These are phyloP conservation scores for Atherinosoma microstoma DNA, from an alignment of 2,797 vertebrate genomes.

Conservation along the genomic window DNA sequence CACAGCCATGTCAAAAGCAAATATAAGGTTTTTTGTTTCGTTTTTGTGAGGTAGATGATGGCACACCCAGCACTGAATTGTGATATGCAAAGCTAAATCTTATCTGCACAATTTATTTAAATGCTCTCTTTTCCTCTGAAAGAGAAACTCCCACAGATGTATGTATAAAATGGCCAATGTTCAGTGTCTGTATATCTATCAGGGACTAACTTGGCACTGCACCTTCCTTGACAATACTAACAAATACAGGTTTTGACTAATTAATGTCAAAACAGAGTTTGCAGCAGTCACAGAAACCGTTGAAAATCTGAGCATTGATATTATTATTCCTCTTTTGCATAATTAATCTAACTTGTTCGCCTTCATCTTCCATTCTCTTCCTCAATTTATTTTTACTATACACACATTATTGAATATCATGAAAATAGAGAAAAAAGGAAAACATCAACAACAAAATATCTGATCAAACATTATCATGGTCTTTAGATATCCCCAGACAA, in stretches of 20 bases:
- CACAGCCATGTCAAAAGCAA: neutral
- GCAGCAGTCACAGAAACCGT: neutral
- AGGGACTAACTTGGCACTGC: too few species aligned
- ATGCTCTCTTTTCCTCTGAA: too few species aligned
- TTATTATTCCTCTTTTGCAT: neutral
- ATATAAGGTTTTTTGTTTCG: too few species aligned
- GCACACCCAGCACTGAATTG: too few species aligned
- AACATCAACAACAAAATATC: neutral
- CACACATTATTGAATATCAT: neutral
- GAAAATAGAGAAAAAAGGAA: neutral
- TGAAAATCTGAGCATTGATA: neutral
- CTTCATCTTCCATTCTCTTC: neutral
- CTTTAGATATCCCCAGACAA: constrained; percentile 6
- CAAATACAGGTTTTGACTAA: too few species aligned
- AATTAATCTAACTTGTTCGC: neutral
- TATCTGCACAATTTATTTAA: too few species aligned
- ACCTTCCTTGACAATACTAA: too few species aligned
- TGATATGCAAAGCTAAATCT: too few species aligned
- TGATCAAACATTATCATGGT: constrained; percentile 20
- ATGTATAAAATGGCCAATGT: too few species aligned
- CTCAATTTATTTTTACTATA: neutral
- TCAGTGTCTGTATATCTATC: too few species aligned
- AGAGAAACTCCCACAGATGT: too few species aligned
- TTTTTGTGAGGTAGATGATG: too few species aligned
- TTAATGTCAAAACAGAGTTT: neutral